Evolutionary conservation across 2,797 vertebrate species (phyloP).

Genomic region (Craterocephalus amniculus): DNA sequence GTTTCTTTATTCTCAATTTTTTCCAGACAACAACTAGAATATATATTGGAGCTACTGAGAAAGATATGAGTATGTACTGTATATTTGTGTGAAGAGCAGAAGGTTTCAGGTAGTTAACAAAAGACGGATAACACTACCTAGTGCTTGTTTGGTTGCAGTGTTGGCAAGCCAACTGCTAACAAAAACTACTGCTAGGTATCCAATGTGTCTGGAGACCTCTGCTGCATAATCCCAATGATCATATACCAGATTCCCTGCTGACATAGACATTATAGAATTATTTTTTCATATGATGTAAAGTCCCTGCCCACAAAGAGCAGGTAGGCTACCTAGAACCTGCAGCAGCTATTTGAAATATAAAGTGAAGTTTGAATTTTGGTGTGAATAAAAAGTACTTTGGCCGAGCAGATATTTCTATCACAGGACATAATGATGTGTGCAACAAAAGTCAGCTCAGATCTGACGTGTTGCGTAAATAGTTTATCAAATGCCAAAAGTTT

Average conservation of each 20-base stretch:
- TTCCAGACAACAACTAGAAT: background rate
- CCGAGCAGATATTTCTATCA: too few relatives aligned
- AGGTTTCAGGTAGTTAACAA: background rate
- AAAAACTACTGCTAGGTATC: background rate
- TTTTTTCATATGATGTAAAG: too few relatives aligned
- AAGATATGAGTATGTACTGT: background rate
- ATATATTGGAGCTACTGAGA: background rate
- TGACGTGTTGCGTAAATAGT: too few relatives aligned
- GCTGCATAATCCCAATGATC: background rate
- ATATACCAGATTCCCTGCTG: background rate
- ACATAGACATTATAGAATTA: background rate
- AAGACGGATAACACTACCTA: background rate
- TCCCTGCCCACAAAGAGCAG: background rate
- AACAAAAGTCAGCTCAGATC: too few relatives aligned
- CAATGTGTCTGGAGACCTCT: background rate
- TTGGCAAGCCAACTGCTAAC: background rate
- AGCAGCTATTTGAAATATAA: too few relatives aligned
- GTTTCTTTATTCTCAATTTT: background rate
- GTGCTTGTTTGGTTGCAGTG: background rate
- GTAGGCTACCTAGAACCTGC: background rate
- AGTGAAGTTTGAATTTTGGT: too few relatives aligned
- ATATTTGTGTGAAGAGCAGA: background rate
- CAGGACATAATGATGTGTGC: too few relatives aligned
- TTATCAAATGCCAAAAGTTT: too few relatives aligned
- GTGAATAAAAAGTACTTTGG: too few relatives aligned